Conservation (phyloP, 2,797 vertebrate species). For the Micromesistius poutassou region DNA sequence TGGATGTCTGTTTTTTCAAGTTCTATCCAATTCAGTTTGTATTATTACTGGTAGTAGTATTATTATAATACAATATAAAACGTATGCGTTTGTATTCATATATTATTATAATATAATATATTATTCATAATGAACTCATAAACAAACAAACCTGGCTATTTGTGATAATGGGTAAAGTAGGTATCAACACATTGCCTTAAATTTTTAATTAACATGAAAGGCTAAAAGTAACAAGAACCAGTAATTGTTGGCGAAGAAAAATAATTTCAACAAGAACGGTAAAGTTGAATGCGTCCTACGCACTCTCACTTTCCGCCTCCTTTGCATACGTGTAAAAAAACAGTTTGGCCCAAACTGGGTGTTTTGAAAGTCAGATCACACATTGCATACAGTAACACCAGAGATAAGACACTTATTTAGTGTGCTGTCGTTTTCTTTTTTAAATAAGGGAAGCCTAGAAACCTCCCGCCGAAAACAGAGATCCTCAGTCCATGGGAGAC, state of each 20-base stretch:
- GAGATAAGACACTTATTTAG: neutral
- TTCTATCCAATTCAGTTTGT: neutral
- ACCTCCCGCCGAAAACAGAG: conserved; percentile 38
- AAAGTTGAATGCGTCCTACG: neutral
- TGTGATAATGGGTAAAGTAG: neutral
- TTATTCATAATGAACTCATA: neutral
- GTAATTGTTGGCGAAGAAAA: neutral
- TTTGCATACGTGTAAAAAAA: neutral
- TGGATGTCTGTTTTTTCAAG: neutral
- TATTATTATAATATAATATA: neutral
- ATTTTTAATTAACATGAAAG: neutral
- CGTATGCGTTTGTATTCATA: neutral
- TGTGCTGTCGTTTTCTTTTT: neutral
- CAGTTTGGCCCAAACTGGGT: neutral
- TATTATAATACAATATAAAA: neutral
- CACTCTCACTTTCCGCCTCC: neutral
- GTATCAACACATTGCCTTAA: neutral
- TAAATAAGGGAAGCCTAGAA: conserved; percentile 26
- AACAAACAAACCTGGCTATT: neutral
- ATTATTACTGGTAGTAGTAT: neutral
- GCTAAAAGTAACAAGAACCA: neutral
- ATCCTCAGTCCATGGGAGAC: conserved; percentile 48
- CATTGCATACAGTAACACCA: neutral
- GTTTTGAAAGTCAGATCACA: neutral
- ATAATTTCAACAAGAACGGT: neutral